A percentile compares a stretch with the other conserved stretches of the same genome.
Conservation (phyloP, 2,888 invertebrate genomes). For the Athalia cordata region DNA sequence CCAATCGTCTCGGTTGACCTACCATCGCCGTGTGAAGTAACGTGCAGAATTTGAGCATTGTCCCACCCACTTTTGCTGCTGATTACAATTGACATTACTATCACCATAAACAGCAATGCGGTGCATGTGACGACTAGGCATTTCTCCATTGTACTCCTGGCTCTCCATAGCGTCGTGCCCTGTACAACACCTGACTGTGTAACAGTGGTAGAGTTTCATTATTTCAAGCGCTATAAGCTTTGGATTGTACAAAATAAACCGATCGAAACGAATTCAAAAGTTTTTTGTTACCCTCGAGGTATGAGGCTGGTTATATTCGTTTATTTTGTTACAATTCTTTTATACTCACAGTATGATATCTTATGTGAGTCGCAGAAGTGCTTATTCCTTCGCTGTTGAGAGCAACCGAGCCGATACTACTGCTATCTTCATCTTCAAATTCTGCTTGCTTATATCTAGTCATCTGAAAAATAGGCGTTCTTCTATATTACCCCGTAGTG, state of each 20-base stretch:
- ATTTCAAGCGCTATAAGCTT: slow-evolving; percentile 26
- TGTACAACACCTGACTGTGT: slow-evolving; percentile 69
- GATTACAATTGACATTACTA: slow-evolving; percentile 79
- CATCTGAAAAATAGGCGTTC: slow-evolving; percentile 79
- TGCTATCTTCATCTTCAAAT: slow-evolving; percentile 88
- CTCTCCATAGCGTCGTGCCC: slow-evolving; percentile 87
- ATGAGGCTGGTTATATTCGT: not conserved
- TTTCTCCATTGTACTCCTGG: slow-evolving; percentile 83
- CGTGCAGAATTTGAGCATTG: slow-evolving; percentile 65
- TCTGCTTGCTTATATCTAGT: slow-evolving; percentile 91
- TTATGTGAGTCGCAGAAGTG: slow-evolving; percentile 87
- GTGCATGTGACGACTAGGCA: slow-evolving; percentile 79
- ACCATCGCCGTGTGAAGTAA: slow-evolving; percentile 67
- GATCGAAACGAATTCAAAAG: not conserved
- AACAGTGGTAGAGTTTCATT: slow-evolving; percentile 37
- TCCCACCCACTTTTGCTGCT: slow-evolving; percentile 70
- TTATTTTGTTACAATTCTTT: not conserved
- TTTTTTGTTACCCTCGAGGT: not conserved
- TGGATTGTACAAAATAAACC: not conserved
- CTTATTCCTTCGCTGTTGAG: slow-evolving; percentile 85
- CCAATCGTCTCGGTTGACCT: slow-evolving; percentile 30
- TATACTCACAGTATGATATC: slow-evolving; percentile 84
- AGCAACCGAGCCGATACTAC: slow-evolving; percentile 89
- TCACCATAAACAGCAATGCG: slow-evolving; percentile 77
- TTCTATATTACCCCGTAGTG: no score